Evolutionary conservation across 2,797 vertebrate genomes (phyloP).

Genomic region (Anabas testudineus): DNA sequence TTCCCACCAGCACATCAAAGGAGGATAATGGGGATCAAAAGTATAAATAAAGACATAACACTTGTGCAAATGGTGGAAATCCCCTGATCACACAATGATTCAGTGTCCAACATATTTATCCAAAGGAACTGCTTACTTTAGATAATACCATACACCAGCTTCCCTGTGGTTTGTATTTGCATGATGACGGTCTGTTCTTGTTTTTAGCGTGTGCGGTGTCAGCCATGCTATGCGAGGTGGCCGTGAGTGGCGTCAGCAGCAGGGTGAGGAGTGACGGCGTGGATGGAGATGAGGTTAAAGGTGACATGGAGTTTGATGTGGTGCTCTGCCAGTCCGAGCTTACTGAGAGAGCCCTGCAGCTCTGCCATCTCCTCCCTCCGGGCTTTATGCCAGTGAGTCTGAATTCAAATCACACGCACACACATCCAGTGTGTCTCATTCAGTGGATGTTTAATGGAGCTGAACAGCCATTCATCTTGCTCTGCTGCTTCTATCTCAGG

Average conservation of each 20-base stretch:
- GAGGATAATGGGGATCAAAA: constrained; percentile 26
- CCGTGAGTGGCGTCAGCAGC: constrained; percentile 74
- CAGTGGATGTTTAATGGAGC: constrained; percentile 78
- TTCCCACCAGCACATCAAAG: constrained; percentile 54
- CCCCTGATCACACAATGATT: background rate
- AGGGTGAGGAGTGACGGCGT: constrained; percentile 39
- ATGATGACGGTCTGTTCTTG: constrained; percentile 13
- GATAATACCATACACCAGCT: constrained; percentile 4
- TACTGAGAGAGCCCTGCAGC: constrained; percentile 83
- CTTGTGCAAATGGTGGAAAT: constrained; percentile 31
- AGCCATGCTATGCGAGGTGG: constrained; percentile 86
- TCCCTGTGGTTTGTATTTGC: background rate
- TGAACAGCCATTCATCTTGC: constrained; percentile 76
- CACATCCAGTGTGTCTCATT: constrained; percentile 55
- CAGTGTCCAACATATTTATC: constrained; percentile 4
- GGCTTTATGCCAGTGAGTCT: constrained; percentile 88
- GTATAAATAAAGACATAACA: constrained; percentile 36
- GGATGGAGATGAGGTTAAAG: constrained; percentile 62
- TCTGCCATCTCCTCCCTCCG: constrained; percentile 88
- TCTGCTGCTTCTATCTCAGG: constrained; percentile 65
- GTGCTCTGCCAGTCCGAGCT: constrained; percentile 87
- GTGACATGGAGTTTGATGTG: constrained; percentile 77
- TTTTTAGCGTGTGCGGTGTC: constrained; percentile 88
- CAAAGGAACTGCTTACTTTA: constrained; percentile 8
- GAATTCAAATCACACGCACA: constrained; percentile 60